Evolutionary conservation across 2,797 vertebrate species (phyloP).

Genomic region (Chloroceryle amazona): DNA sequence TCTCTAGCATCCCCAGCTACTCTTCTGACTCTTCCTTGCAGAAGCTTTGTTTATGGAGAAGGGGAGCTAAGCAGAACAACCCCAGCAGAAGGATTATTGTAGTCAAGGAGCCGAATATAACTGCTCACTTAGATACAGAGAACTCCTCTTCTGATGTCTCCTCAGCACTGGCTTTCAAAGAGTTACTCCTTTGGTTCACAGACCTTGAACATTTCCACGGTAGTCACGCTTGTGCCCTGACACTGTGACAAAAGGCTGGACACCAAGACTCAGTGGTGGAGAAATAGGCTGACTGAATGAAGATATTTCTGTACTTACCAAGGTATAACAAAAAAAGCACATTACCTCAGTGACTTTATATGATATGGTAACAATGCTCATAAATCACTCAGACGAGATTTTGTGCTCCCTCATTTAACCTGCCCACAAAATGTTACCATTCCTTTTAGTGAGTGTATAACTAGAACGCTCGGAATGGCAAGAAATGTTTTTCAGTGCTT

Average conservation of each 20-base stretch:
- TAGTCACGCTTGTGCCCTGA: not conserved
- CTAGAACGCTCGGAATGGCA: not conserved
- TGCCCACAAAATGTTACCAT: not conserved
- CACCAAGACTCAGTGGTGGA: not conserved
- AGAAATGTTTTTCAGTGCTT: not conserved
- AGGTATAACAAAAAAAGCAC: not conserved
- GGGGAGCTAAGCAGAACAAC: not conserved
- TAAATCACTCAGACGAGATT: not conserved
- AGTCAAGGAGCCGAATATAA: not conserved
- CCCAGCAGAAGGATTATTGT: not conserved
- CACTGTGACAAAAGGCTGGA: not conserved
- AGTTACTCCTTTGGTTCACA: not conserved
- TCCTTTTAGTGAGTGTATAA: not conserved
- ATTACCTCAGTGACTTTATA: not conserved
- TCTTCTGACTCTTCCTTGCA: not conserved
- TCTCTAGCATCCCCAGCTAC: not conserved
- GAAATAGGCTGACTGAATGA: not conserved
- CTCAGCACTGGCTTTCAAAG: accelerated
- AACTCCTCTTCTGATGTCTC: not conserved
- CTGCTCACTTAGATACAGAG: not conserved
- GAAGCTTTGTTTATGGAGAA: not conserved
- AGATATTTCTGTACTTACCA: not conserved
- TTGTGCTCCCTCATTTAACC: not conserved
- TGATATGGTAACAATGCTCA: not conserved
- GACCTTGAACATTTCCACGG: not conserved